These are phyloP conservation scores for Drosophila trapezifrons DNA, from an alignment of 1,140 invertebrate genomes.

Conservation along the genomic window DNA sequence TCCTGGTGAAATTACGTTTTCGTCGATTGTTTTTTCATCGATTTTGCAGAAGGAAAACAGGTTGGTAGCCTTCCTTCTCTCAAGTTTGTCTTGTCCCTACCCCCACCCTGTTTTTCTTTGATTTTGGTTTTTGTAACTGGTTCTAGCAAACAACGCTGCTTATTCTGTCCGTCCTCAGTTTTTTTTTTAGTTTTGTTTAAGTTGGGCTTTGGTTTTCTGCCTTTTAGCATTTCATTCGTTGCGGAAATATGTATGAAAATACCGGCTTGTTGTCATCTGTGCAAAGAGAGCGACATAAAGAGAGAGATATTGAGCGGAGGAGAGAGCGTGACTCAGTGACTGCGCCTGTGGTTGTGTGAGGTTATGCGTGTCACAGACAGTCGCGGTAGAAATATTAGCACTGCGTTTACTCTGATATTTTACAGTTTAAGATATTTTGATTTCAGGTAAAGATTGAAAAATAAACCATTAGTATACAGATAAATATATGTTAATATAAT, in stretches of 20 bases:
- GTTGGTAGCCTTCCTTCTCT: conserved; percentile 50
- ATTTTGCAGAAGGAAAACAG: conserved; percentile 75
- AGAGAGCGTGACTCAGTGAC: conserved; percentile 68
- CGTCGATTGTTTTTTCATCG: conserved; percentile 71
- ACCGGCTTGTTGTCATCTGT: conserved; percentile 77
- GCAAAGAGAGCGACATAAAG: conserved; percentile 26
- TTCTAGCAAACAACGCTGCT: conserved; percentile 41
- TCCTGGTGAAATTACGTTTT: conserved; percentile 14
- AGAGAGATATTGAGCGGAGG: conserved; percentile 5
- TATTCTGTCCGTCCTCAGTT: conserved; percentile 38
- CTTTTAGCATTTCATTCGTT: conserved; percentile 65
- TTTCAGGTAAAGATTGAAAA: too few species aligned
- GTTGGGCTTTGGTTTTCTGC: conserved; percentile 55
- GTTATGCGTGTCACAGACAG: conserved; percentile 58
- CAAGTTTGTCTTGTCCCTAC: background rate
- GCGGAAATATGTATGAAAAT: conserved; percentile 67
- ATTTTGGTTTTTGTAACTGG: conserved; percentile 65
- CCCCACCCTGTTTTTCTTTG: conserved; percentile 13
- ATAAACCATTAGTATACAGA: too few species aligned
- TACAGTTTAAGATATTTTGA: too few species aligned
- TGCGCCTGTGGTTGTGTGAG: conserved; percentile 77
- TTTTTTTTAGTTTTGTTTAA: conserved; percentile 42
- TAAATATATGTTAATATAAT: too few species aligned
- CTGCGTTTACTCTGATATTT: background rate
- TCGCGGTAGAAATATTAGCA: background rate